Evolutionary conservation across 2,888 invertebrate genomes (phyloP).

Genomic region (Acleris sparsana): DNA sequence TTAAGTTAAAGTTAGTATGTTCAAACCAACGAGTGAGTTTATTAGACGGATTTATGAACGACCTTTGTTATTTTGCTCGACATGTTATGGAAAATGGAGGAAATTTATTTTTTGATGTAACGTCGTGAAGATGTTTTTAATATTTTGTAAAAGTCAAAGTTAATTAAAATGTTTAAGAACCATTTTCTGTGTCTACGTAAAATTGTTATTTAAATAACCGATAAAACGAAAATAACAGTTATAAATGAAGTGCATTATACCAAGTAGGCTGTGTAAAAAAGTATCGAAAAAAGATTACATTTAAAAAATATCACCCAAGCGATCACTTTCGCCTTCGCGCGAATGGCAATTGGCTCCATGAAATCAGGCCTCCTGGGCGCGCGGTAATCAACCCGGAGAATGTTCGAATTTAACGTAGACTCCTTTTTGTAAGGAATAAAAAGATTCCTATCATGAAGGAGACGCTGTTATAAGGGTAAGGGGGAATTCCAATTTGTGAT

Average conservation of each 20-base stretch:
- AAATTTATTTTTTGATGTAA: background rate
- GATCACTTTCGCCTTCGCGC: slow-evolving; percentile 78
- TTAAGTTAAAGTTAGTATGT: slow-evolving; percentile 9
- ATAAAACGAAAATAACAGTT: slow-evolving; percentile 11
- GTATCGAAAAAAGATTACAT: slow-evolving; percentile 82
- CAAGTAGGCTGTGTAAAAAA: slow-evolving; percentile 53
- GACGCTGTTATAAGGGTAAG: slow-evolving; percentile 69
- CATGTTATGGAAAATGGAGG: background rate
- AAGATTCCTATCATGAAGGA: slow-evolving; percentile 77
- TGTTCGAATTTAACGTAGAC: slow-evolving; percentile 73
- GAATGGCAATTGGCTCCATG: slow-evolving; percentile 75
- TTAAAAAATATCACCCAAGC: slow-evolving; percentile 82
- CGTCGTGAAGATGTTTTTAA: too few relatives aligned
- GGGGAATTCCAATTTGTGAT: slow-evolving; percentile 78
- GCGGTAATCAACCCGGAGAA: slow-evolving; percentile 75
- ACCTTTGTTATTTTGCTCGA: slow-evolving; percentile 4
- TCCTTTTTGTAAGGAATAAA: slow-evolving; percentile 75
- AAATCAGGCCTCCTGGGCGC: slow-evolving; percentile 79
- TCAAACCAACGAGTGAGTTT: slow-evolving; percentile 3
- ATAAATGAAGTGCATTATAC: slow-evolving; percentile 26
- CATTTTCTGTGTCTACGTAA: too few relatives aligned
- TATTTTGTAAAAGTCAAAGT: background rate
- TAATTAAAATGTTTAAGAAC: background rate
- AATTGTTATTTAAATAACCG: too few relatives aligned
- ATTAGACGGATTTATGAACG: background rate